Base-by-base conservation (phyloP, 2,113 vertebrate species). In the Prionailurus bengalensis region DNA sequence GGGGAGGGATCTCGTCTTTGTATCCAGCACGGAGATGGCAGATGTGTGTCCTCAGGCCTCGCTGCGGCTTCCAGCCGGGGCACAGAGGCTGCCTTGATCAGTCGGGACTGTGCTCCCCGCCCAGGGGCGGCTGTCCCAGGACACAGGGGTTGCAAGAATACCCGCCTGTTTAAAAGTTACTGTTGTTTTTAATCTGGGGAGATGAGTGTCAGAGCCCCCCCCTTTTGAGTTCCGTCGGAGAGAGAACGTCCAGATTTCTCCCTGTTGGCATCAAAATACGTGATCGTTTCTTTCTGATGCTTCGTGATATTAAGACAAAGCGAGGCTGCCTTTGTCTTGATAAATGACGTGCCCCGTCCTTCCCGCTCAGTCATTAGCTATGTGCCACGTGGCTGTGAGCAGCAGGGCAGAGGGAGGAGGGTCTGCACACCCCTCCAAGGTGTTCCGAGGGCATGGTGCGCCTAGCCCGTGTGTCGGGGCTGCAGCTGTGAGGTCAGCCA, bases 401-500 rank as follows among this genome's bases (percentile, higher is more conserved):
- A 19, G 9, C 25, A 15, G 29, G 70, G 29, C 0, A 7, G 39
- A 14, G 25, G 53, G 27, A 13, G 42, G 23, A 17, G 16, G 4
- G 71, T 66, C 27, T 65, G 36, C 29, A 33, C 19, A 4, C 2
- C 63, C 7, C 45, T n/a, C 29, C 1, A 4, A 0, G 3, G n/a
- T 7, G 13, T 51, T 45, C 61, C n/a, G 15, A 31, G 74, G 10
- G 19, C 73, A 13, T 2, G 10, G 88, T 48, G 2, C 42, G 1
- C 31, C 13, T 51, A 29, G 51, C 68, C 48, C 10, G 0, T 12
- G n/a, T 58, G 12, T 6, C 1, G 48, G 85, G 70, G 7, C 53
- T 1, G 17, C 10, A 2, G 53, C 12, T 15, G 53, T 0, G 6
- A 39, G 13, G 45, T 12, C 51, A 7, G 0, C 0, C 2, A 13